Conservation (phyloP, 2,797 vertebrate species). For the Sebastes oblongus region DNA sequence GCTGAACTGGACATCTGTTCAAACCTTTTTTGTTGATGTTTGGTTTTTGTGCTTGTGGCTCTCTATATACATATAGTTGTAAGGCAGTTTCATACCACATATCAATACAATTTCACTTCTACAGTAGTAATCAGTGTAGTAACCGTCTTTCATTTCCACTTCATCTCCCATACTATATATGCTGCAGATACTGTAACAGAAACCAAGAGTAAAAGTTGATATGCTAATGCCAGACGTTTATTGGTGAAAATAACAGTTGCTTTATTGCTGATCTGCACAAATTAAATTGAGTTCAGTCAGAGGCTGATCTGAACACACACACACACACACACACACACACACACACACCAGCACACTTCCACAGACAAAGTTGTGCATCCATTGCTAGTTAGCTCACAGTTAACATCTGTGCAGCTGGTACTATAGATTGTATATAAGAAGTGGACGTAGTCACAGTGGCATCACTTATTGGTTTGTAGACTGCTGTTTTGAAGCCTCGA, state of each 20-base stretch:
- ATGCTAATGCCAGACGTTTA: not conserved
- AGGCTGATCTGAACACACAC: not conserved
- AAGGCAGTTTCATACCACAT: not conserved
- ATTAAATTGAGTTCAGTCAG: not conserved
- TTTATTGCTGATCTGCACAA: not conserved
- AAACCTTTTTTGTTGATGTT: conserved; percentile 14
- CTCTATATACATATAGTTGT: not conserved
- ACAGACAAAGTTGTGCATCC: not conserved
- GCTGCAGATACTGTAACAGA: not conserved
- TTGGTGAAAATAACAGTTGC: not conserved
- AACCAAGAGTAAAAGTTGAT: not conserved
- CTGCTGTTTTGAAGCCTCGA: too few species aligned
- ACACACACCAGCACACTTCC: not conserved
- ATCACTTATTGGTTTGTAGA: too few species aligned
- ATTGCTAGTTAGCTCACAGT: not conserved
- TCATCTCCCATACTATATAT: not conserved
- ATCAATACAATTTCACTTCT: not conserved
- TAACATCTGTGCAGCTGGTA: not conserved
- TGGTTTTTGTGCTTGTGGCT: not conserved
- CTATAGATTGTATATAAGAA: too few species aligned
- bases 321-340: not conserved
- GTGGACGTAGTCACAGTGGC: too few species aligned
- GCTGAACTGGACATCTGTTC: conserved; percentile 19
- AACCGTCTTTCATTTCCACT: not conserved
- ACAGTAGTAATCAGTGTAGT: not conserved